phyloP scores from a whole-genome alignment of 2,888 invertebrate genomes.

The Eilema griseolum region DNA sequence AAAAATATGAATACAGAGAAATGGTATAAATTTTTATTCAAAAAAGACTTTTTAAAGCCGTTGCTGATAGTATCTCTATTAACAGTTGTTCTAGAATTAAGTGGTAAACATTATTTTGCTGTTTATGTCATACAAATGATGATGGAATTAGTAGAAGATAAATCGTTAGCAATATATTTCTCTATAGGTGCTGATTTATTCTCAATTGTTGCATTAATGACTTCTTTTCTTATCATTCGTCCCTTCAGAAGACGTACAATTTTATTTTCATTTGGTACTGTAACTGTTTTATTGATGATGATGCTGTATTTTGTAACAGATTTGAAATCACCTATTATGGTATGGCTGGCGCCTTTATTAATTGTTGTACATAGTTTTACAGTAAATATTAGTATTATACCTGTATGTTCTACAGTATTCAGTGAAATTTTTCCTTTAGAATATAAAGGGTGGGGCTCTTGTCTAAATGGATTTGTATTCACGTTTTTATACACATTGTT shows the following conservation, averaged over 20 bases:
- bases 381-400: background rate
- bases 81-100: background rate
- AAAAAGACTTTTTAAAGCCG: background rate
- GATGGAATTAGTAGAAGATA: background rate
- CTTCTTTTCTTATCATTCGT: constrained; percentile 43
- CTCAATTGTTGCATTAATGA: background rate
- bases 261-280: background rate
- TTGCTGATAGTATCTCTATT: background rate
- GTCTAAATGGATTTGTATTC: background rate
- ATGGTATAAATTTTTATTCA: background rate
- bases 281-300: background rate
- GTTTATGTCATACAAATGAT: constrained; percentile 31
- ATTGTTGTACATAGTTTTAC: background rate
- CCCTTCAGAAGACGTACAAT: background rate
- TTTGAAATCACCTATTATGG: background rate
- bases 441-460: background rate
- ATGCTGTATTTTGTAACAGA: background rate
- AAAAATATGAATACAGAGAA: background rate
- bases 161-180: background rate
- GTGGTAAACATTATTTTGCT: background rate
- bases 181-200: background rate
- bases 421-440: background rate
- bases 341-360: background rate
- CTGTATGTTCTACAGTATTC: background rate
- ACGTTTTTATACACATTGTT: background rate